These are phyloP conservation scores for Neosilurus hyrtlii DNA, from an alignment of 2,797 vertebrate species.

Conservation along the genomic window DNA sequence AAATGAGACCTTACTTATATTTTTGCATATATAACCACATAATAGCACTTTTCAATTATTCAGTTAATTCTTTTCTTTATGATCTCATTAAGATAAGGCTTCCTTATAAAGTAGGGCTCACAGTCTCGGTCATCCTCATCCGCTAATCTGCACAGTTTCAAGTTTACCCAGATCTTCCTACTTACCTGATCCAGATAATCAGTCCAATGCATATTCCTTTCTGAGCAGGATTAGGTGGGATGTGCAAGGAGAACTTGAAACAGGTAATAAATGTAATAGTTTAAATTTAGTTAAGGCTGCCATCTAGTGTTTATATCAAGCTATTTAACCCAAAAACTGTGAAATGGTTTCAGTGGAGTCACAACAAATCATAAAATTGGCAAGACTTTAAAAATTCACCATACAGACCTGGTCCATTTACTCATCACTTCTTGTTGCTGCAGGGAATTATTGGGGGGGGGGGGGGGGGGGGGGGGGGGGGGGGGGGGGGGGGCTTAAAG, in stretches of 20 bases:
- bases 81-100: not conserved
- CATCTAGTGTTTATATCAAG: constrained; percentile 36
- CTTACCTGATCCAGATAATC: not conserved
- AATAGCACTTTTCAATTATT: not conserved
- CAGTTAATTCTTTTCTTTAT: not conserved
- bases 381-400: too few relatives aligned
- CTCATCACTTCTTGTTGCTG: too few relatives aligned
- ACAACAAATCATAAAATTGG: too few relatives aligned
- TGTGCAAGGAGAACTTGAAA: not conserved
- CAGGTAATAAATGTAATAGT: not conserved
- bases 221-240: not conserved
- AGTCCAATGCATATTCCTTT: not conserved
- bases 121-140: not conserved
- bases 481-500: too few relatives aligned
- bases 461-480: too few relatives aligned
- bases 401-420: too few relatives aligned
- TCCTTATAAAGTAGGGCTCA: too few relatives aligned
- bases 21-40: not conserved
- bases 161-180: not conserved
- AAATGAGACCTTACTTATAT: not conserved
- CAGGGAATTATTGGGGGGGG: too few relatives aligned
- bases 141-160: not conserved
- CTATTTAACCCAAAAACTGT: too few relatives aligned
- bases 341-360: too few relatives aligned
- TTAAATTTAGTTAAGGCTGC: constrained; percentile 21